Evolutionary conservation across 2,797 vertebrate genomes (phyloP).

Genomic region (Eleutherodactylus coqui): DNA sequence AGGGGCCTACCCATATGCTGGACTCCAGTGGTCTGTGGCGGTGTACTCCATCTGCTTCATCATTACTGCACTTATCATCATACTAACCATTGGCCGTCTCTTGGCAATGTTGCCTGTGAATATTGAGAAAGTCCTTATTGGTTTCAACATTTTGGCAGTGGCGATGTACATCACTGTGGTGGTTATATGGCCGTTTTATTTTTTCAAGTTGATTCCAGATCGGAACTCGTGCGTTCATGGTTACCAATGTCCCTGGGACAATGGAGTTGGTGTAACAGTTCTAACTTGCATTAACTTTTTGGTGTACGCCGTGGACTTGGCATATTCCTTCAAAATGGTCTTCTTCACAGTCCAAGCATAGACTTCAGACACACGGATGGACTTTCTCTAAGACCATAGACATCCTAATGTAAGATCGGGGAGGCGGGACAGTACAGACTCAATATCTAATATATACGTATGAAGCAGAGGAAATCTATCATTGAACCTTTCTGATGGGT

Average conservation of each 20-base stretch:
- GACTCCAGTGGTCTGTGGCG: constrained; percentile 81
- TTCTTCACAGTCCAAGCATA: constrained; percentile 71
- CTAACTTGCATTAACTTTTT: constrained; percentile 84
- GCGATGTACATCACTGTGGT: constrained; percentile 83
- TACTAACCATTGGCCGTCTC: constrained; percentile 79
- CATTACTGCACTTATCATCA: constrained; percentile 79
- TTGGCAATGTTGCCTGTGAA: constrained; percentile 75
- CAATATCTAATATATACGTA: not conserved
- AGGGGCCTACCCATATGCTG: fast-evolving
- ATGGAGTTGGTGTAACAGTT: constrained; percentile 75
- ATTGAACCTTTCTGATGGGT: not conserved
- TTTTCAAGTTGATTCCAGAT: constrained; percentile 63
- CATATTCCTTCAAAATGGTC: constrained; percentile 81
- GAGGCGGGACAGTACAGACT: no score
- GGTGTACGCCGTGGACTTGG: constrained; percentile 82
- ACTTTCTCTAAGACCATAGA: not conserved
- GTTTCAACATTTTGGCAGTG: constrained; percentile 79
- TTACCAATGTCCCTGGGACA: constrained; percentile 66
- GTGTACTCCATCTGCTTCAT: constrained; percentile 86
- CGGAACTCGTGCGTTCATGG: fast-evolving
- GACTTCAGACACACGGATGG: not conserved
- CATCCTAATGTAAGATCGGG: not conserved
- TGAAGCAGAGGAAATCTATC: not conserved
- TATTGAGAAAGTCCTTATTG: constrained; percentile 78
- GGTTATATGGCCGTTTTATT: constrained; percentile 85